These are phyloP conservation scores for Lypha dubia DNA, from an alignment of 2,888 invertebrate genomes.

Conservation along the genomic window DNA sequence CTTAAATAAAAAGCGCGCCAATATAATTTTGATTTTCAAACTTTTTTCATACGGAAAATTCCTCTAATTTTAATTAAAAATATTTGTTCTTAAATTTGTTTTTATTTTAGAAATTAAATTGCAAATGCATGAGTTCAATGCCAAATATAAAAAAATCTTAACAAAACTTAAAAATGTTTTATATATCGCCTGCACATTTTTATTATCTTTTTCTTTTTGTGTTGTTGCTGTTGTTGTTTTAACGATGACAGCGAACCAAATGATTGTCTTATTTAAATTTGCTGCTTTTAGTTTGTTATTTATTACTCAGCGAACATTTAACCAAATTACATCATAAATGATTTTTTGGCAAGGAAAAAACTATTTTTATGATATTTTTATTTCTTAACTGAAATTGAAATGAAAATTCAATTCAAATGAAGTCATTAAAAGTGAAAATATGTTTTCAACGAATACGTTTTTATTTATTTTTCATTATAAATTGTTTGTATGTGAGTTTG, in stretches of 20 bases:
- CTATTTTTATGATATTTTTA: constrained; percentile 10
- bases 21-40: not conserved
- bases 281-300: constrained; percentile 9
- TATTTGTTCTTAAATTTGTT: not conserved
- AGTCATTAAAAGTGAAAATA: constrained; percentile 48
- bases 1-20: not conserved
- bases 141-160: constrained; percentile 63
- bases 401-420: constrained; percentile 59
- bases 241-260: constrained; percentile 62
- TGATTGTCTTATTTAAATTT: constrained; percentile 40
- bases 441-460: constrained; percentile 4
- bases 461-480: not conserved
- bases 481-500: not conserved
- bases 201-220: constrained; percentile 13
- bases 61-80: not conserved
- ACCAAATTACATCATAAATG: constrained; percentile 64
- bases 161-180: constrained; percentile 39
- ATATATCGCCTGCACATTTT: constrained; percentile 3
- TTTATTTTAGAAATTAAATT: constrained; percentile 26
- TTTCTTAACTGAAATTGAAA: constrained; percentile 59
- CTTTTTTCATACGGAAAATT: not conserved
- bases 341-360: constrained; percentile 58
- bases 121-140: constrained; percentile 52
- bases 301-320: constrained; percentile 31
- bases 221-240: constrained; percentile 14